A percentile compares a stretch with the other conserved stretches of the same genome.
These are phyloP conservation scores for Porites australiensis DNA, from an alignment of 64 coral and sea anemone species.

Conservation along the genomic window DNA sequence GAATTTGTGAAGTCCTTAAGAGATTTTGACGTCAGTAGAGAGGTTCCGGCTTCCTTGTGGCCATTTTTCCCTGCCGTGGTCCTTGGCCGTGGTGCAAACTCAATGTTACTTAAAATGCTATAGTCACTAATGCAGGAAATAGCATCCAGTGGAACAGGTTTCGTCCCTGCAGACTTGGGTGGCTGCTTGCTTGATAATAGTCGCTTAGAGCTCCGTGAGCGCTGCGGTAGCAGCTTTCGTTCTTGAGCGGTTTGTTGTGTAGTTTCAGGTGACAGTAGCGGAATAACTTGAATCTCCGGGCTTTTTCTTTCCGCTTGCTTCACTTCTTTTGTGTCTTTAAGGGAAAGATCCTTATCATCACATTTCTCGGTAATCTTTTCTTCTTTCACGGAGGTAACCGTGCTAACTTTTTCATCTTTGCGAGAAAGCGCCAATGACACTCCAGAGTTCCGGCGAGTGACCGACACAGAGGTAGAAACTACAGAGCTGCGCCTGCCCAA, in stretches of 20 bases:
- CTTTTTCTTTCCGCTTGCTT: background rate
- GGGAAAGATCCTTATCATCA: background rate
- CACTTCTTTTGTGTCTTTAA: background rate
- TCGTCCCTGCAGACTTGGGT: conserved; percentile 22
- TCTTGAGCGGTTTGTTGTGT: background rate
- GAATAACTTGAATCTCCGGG: conserved; percentile 92
- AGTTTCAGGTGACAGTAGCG: conserved; percentile 15
- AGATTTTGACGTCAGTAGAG: conserved; percentile 83
- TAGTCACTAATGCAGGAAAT: conserved; percentile 91
- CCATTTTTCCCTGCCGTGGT: conserved; percentile 37
- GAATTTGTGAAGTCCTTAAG: conserved; percentile 96
- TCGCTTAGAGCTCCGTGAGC: conserved; percentile 44
- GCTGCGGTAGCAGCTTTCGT: conserved; percentile 61
- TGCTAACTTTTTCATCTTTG: conserved; percentile 47
- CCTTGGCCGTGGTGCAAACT: conserved; percentile 39
- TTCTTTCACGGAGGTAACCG: background rate
- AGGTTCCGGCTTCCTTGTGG: conserved; percentile 31
- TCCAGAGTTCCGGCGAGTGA: conserved; percentile 11
- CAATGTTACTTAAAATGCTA: conserved; percentile 75
- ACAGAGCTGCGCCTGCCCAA: conserved; percentile 12
- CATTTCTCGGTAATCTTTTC: background rate
- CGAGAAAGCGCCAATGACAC: conserved; percentile 27
- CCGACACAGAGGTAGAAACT: conserved; percentile 12
- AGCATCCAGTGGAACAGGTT: conserved; percentile 73
- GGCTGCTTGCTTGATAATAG: conserved; percentile 7